phyloP scores from a whole-genome alignment of 53 echinoderm and acorn worm genomes.

The Hippasteria phrygiana region DNA sequence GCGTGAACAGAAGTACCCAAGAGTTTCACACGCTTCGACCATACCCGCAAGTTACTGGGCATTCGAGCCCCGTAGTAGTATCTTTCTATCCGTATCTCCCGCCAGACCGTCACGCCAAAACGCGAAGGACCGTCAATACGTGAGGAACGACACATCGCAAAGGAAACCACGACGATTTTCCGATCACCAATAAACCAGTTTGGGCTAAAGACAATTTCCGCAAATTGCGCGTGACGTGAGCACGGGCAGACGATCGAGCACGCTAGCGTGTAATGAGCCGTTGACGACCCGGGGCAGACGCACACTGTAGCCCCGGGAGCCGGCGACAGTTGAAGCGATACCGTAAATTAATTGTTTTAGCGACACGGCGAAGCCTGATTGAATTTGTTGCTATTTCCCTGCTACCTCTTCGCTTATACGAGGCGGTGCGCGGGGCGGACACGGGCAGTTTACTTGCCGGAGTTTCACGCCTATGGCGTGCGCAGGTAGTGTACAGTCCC shows the following conservation, averaged over 20 bases:
- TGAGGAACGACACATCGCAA: constrained; percentile 1
- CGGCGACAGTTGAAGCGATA: constrained; percentile 66
- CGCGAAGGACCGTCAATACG: background rate
- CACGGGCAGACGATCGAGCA: background rate
- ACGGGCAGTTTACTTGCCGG: constrained; percentile 37
- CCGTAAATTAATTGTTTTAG: constrained; percentile 76
- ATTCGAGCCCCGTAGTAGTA: background rate
- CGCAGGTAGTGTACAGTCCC: background rate
- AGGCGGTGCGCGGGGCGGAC: background rate
- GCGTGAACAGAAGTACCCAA: background rate
- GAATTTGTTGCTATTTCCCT: constrained; percentile 55
- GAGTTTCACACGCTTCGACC: background rate
- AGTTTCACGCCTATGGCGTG: constrained; percentile 1
- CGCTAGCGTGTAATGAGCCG: constrained; percentile 18
- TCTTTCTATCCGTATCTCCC: background rate
- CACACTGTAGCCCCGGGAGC: constrained; percentile 50
- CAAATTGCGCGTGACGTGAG: constrained; percentile 36
- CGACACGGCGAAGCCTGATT: constrained; percentile 56
- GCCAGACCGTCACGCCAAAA: background rate
- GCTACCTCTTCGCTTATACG: background rate
- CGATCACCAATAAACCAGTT: constrained; percentile 9
- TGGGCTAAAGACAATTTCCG: constrained; percentile 59
- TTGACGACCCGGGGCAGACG: constrained; percentile 28
- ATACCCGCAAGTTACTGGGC: background rate
- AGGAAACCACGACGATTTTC: background rate